Base-by-base conservation (phyloP, 2,113 vertebrate genomes). In the Cettia cetti region DNA sequence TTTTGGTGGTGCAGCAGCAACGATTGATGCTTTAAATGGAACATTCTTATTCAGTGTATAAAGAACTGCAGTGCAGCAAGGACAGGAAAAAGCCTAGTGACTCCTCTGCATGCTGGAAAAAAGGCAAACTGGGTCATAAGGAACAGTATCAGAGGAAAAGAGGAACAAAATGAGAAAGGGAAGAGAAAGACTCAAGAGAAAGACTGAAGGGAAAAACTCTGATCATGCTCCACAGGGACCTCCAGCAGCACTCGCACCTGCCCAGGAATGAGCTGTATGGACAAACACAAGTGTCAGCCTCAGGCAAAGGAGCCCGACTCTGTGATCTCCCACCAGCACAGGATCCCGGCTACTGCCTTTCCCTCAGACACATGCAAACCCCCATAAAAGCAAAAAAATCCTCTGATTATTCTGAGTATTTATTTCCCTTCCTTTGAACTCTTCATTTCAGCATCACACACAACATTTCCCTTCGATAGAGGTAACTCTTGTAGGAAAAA, bases 281-380 rank as follows among this genome's bases (percentile, higher is more conserved):
- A 44, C 75, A 33, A 76, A 50, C 16, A 12, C 0, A 1, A 33
- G 23, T 11, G 37, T 65, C 60, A 69, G 59, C 26, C 33, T 23
- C 56, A 28, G 26, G 81, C 49, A 70, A 47, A 76, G 40, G 44
- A n/a, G 19, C 30, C 37, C 14, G 49, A 31, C 50, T 39, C 59
- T 57, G 40, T 0, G 0, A 33, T 14, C 15, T 45, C 3, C 2
- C 15, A 18, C 30, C 14, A 49, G 59, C 26, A 12, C 39, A 24
- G 52, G 39, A 50, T 31, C 28, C 30, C 4, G 7, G 21, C 59
- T 60, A 3, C 8, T 45, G 21, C 59, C 70, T 86, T 83, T 60
- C 40, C 49, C 76, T 77, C 68, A 33, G 24, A 39, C 13, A 68
- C 56, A 80, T 53, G 57, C 44, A 75, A 87, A 49, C 5, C 8